Evolutionary conservation across 2,888 invertebrate species (phyloP).

Genomic region (Hetaerina titia): DNA sequence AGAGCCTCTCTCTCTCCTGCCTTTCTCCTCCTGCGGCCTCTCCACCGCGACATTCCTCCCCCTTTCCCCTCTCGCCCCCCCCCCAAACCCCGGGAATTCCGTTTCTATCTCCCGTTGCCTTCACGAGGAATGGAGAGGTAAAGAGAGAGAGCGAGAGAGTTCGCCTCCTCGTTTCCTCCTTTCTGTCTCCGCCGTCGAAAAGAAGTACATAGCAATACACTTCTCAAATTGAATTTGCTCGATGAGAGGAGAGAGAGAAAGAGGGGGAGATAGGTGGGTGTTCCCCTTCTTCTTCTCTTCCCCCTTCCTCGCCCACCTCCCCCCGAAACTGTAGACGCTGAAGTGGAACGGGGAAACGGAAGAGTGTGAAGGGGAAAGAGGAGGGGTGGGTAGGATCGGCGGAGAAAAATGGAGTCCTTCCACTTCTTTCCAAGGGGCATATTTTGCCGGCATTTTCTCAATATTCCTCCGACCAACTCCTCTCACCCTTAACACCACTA

Average conservation of each 20-base stretch:
- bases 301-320: neutral
- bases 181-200: neutral
- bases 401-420: too few species aligned
- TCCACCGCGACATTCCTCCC: neutral
- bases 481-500: too few species aligned
- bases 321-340: neutral
- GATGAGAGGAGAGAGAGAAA: neutral
- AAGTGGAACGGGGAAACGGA: neutral
- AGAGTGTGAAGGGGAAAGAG: neutral
- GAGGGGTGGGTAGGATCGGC: neutral
- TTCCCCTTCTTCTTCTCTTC: neutral
- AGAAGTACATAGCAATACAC: constrained; percentile 54
- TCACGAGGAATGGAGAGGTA: neutral
- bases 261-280: neutral
- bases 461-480: too few species aligned
- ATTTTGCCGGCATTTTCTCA: too few species aligned
- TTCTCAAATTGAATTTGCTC: constrained; percentile 64
- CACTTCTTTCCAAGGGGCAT: too few species aligned
- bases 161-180: neutral
- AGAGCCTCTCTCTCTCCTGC: neutral
- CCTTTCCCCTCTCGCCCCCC: neutral
- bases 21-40: neutral
- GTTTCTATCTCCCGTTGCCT: neutral
- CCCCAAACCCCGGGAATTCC: neutral
- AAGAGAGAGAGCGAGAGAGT: neutral